Conservation (phyloP, 1,140 invertebrate species). For the Neotoxoptera formosana region DNA sequence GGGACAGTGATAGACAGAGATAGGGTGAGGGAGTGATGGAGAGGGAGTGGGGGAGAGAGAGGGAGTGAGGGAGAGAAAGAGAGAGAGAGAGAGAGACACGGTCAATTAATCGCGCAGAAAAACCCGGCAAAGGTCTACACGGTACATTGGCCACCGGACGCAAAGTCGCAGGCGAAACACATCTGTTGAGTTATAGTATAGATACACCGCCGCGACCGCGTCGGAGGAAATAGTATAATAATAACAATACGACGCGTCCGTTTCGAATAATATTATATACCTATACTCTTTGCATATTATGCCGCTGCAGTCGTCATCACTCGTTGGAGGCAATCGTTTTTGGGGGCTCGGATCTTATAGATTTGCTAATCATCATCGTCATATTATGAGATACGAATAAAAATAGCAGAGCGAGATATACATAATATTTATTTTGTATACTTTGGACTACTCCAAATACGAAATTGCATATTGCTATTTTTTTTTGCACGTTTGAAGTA, state of each 20-base stretch:
- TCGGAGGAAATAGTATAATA: neutral
- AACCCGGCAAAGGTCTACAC: conserved; percentile 34
- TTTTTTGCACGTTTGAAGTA: too few relatives aligned
- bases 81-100: neutral
- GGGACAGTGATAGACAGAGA: too few relatives aligned
- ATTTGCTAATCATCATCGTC: too few relatives aligned
- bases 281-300: neutral
- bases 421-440: too few relatives aligned
- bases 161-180: conserved; percentile 11
- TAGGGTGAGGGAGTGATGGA: too few relatives aligned
- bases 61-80: neutral
- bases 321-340: neutral
- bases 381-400: too few relatives aligned
- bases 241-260: neutral
- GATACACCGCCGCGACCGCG: neutral
- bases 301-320: neutral
- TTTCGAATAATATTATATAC: neutral
- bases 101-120: conserved; percentile 49
- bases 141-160: conserved; percentile 52
- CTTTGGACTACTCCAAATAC: too few relatives aligned
- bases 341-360: too few relatives aligned
- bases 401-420: too few relatives aligned
- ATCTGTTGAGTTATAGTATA: conserved; percentile 46
- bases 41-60: too few relatives aligned
- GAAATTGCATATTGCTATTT: too few relatives aligned